Evolutionary conservation across 2,888 invertebrate species (phyloP).

Genomic region (Calameuta filiformis): DNA sequence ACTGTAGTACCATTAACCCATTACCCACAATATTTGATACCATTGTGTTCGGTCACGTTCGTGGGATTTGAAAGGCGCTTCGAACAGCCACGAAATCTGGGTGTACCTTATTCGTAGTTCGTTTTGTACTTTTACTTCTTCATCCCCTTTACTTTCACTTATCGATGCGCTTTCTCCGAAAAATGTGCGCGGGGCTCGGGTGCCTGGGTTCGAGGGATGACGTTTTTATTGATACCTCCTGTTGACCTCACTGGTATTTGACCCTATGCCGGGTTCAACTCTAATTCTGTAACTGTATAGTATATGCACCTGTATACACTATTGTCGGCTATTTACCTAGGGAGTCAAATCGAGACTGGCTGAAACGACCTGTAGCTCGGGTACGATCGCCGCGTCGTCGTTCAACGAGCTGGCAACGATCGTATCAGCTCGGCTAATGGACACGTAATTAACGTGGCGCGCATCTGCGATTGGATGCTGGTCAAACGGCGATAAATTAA

Average conservation of each 20-base stretch:
- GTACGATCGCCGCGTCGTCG: not conserved
- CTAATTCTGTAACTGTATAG: not conserved
- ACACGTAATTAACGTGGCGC: slow-evolving; percentile 54
- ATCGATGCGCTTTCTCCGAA: not conserved
- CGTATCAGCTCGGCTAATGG: slow-evolving; percentile 55
- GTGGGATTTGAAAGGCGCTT: slow-evolving; percentile 30
- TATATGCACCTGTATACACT: not conserved
- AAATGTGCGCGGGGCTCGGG: not conserved
- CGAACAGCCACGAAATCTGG: slow-evolving; percentile 28
- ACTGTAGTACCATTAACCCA: slow-evolving; percentile 25
- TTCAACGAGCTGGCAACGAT: slow-evolving; percentile 32
- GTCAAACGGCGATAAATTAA: slow-evolving; percentile 58
- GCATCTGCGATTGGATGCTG: slow-evolving; percentile 57
- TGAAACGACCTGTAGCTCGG: not conserved
- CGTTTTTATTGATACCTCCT: not conserved
- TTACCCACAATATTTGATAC: slow-evolving; percentile 39
- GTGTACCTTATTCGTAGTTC: not conserved
- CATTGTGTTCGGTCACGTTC: slow-evolving; percentile 43
- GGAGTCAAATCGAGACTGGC: not conserved
- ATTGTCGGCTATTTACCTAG: not conserved
- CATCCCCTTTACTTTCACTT: not conserved
- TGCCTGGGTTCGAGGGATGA: not conserved
- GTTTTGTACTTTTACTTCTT: not conserved
- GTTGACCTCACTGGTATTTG: not conserved
- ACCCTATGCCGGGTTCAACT: not conserved